Percentiles rank a stretch among this genome's conserved stretches.
Conservation (phyloP, 2,113 vertebrate species). For the Erpornis zantholeuca region DNA sequence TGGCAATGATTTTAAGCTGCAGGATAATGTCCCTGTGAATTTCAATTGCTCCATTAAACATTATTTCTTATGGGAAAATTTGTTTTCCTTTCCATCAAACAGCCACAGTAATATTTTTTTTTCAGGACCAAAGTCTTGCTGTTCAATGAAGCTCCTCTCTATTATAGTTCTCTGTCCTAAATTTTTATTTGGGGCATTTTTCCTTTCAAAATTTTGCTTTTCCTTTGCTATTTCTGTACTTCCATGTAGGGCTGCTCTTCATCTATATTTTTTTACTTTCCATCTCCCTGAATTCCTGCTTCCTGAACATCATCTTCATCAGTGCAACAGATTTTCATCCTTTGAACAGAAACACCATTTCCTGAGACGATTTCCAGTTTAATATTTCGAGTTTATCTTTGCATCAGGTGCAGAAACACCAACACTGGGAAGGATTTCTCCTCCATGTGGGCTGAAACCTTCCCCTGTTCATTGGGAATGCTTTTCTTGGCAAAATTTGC, state of each 20-base stretch:
- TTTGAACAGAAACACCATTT: background rate
- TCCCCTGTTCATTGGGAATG: background rate
- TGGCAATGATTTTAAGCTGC: background rate
- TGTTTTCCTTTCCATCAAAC: background rate
- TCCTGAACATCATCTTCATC: background rate
- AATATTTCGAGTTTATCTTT: background rate
- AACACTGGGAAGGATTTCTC: background rate
- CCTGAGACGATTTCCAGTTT: background rate
- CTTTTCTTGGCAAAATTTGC: background rate
- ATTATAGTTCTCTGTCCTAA: background rate
- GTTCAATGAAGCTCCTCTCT: background rate
- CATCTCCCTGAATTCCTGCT: background rate
- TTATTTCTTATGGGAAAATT: background rate
- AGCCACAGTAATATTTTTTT: background rate
- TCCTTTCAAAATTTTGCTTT: background rate
- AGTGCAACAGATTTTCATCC: background rate
- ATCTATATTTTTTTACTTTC: background rate
- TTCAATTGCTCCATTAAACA: background rate
- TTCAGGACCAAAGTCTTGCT: too few species aligned
- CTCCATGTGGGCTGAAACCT: background rate
- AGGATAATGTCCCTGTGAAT: background rate
- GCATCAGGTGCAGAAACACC: background rate
- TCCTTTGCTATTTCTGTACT: background rate
- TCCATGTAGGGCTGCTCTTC: background rate
- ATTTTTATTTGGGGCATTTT: background rate